Evolutionary conservation across 1,140 invertebrate genomes (phyloP), one percentile per base, ranked within the genome.

Genomic region (Drosophila kohkoa): DNA sequence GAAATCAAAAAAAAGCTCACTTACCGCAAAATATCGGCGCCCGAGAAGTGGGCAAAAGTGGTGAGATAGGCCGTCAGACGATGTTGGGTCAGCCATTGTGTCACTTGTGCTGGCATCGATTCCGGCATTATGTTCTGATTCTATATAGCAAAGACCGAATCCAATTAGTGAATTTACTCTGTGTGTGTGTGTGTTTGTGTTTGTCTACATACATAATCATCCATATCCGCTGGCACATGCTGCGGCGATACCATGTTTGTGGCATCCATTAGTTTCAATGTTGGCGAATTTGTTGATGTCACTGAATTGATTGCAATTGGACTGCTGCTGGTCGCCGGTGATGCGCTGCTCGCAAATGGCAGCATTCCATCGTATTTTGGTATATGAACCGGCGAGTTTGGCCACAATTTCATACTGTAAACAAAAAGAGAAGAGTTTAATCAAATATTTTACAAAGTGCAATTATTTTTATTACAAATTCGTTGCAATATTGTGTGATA

Each of bases 21-120:
- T 67, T 16, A 92, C 91, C 91, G 88, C 60, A 99, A 93, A 77
- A 99, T 94, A 93, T 99, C 98, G 35, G 96, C 94, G 52, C 97
- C 98, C 51, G 96, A 96, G 93, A 98, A 99, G 90, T 96, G 96
- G 51, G 95, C 93, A 91, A 99, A 98, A 1, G 96, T 96, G 35
- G 94, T 93, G 1, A 95, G 93, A 88, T 96, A 97, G 62, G 95
- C 94, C 10, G 94, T 94, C 93, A 98, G 98, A 66, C 97, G 94
- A 91, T 97, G 95, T 11, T 93, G 93, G 20, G 95, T 94, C n/a
- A 98, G 94, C 98, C 98, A 99, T 48, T 95, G 93, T 32, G 94
- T 94, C 2, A 97, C 97, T 92, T 98, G 96, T 13, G 94, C 82
- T 0, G 96, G 94, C 20, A 94, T 94, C 2, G 96, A 95, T 45